phyloP scores from a whole-genome alignment of 2,113 vertebrate species.

The Isichthys henryi region DNA sequence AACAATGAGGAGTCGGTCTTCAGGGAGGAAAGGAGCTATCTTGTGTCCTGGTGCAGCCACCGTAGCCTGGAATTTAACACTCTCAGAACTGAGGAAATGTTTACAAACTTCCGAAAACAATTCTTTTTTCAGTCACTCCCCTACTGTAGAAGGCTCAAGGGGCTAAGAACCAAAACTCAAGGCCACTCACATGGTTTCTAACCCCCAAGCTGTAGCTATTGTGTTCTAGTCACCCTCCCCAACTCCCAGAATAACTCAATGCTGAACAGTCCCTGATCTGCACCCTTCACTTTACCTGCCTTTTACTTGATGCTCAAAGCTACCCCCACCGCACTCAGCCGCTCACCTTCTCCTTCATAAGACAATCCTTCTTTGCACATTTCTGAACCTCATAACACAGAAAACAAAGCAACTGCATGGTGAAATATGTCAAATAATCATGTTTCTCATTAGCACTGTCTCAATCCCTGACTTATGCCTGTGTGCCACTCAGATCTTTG shows the following conservation, averaged over 20 bases:
- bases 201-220: neutral
- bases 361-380: neutral
- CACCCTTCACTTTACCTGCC: neutral
- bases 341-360: neutral
- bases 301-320: neutral
- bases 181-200: neutral
- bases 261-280: neutral
- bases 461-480: neutral
- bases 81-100: neutral
- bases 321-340: neutral
- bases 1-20: neutral
- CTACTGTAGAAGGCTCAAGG: neutral
- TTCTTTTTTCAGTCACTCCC: neutral
- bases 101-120: neutral
- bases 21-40: neutral
- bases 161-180: neutral
- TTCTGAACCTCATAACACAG: neutral
- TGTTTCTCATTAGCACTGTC: neutral
- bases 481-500: neutral
- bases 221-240: neutral
- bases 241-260: neutral
- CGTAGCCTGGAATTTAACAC: neutral
- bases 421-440: neutral
- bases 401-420: neutral
- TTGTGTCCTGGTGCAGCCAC: neutral